phyloP scores from a whole-genome alignment of 2,113 vertebrate species.

The Erinaceus europaeus region DNA sequence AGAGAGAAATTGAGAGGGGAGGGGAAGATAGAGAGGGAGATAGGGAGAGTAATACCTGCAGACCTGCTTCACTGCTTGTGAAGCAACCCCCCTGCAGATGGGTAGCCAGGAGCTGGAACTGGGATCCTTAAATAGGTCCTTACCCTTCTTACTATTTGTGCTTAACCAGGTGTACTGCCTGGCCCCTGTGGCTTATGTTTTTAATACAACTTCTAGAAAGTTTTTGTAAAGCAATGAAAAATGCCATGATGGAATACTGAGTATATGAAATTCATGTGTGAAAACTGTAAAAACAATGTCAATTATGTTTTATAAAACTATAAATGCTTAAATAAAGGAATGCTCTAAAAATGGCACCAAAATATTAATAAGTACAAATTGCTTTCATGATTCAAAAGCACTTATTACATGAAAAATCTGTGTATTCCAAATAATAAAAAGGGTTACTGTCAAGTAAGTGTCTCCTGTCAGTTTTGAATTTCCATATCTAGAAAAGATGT shows the following conservation, averaged over 20 bases:
- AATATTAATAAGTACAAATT: conserved; percentile 41
- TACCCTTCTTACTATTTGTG: no score
- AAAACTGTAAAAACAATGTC: conserved; percentile 16
- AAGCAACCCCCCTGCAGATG: no score
- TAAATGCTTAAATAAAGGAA: neutral
- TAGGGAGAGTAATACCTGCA: no score
- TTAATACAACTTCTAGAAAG: conserved; percentile 22
- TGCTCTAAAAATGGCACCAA: neutral
- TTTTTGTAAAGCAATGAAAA: neutral
- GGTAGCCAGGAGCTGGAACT: no score
- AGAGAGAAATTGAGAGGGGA: no score
- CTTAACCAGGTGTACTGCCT: no score
- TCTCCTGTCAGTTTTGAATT: conserved; percentile 28
- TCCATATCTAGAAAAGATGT: conserved; percentile 34
- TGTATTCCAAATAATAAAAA: neutral
- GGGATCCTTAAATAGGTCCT: no score
- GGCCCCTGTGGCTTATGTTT: no score
- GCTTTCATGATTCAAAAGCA: conserved; percentile 46
- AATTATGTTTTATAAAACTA: conserved; percentile 32
- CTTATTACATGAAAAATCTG: neutral
- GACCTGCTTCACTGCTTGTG: no score
- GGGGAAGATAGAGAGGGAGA: no score
- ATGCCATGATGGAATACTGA: neutral
- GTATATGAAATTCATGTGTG: neutral
- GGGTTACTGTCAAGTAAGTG: neutral